A percentile compares a stretch with the other conserved stretches of the same genome.
phyloP scores from a whole-genome alignment of 2,888 invertebrate genomes.

The Dioctria rufipes region DNA sequence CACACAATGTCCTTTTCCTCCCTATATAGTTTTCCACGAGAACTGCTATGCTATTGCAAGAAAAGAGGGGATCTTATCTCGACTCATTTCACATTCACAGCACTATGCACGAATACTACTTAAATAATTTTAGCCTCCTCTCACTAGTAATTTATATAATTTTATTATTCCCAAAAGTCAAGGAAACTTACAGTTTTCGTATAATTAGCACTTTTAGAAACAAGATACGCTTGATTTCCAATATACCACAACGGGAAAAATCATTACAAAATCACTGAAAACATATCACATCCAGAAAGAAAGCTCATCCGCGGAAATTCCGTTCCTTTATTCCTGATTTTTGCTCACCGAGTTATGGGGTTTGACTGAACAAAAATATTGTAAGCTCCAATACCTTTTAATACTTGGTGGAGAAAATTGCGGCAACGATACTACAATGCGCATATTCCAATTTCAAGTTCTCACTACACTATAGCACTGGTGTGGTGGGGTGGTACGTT shows the following conservation, averaged over 20 bases:
- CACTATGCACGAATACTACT: constrained; percentile 2
- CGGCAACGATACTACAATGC: constrained; percentile 27
- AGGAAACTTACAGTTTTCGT: not conserved
- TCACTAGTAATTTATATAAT: constrained; percentile 15
- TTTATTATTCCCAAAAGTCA: constrained; percentile 3
- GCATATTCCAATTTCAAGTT: constrained; percentile 9
- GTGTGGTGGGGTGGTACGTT: not conserved
- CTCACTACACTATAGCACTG: not conserved
- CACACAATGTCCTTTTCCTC: not conserved
- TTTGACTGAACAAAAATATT: constrained; percentile 21
- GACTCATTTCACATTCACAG: constrained; percentile 9
- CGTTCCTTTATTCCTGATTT: constrained; percentile 1
- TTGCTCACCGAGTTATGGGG: constrained; percentile 19
- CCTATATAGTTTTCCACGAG: not conserved
- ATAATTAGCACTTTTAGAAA: not conserved
- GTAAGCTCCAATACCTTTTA: constrained; percentile 2
- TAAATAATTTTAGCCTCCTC: constrained; percentile 1
- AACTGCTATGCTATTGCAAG: not conserved
- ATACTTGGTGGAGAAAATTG: constrained; percentile 23
- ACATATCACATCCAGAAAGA: constrained; percentile 22
- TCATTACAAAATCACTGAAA: constrained; percentile 16
- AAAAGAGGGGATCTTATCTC: constrained; percentile 3
- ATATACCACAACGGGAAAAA: constrained; percentile 17
- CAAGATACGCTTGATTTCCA: not conserved
- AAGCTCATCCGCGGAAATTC: not conserved